Base-by-base conservation (phyloP, 2,797 vertebrate genomes). In the Rhinoraja longicauda region DNA sequence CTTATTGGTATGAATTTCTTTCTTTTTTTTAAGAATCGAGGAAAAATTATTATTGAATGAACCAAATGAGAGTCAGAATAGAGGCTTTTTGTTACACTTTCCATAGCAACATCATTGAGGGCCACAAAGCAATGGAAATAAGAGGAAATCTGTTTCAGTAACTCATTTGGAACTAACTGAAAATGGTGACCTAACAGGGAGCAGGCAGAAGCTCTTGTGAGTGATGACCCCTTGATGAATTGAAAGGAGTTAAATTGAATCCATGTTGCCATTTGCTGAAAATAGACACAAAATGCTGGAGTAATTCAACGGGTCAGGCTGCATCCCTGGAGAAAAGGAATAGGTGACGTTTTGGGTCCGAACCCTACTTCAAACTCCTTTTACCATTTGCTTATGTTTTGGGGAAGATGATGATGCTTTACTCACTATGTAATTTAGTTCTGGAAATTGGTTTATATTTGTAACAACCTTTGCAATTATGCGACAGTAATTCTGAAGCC, bases 161-260 rank as follows among this genome's bases (percentile, higher is more conserved):
- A 73, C 72, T 73, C 70, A 73, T 91, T 7, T 39, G 70, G 32
- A 24, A 73, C 15, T 29, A 75, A 92, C 24, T 92, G 70, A 92
- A 70, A 92, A 73, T 73, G 90, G 26, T 70, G 39, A 72, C n/a
- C 24, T 75, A 57, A 73, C 26, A 91, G 70, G 36, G 90, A 45
- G 39, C 64, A 45, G 32, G 88, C 88, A 90, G 36, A 72, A 21
- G 32, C 64, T 36, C 9, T 91, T 24, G 53, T 45, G 39, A 72
- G 67, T 21, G 36, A 91, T 21, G 67, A 70, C 7, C 64, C 24
- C 88, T 91, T 91, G 36, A 53, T 91, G 90, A 53, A 45, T 75
- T 92, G 70, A 53, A 75, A 92, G 90, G 4, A 92, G 72, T 75
- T 62, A 45, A 75, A 73, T 91, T 91, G 70, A 45, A 24, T 64